phyloP scores from a whole-genome alignment of 2,888 invertebrate species.

The Eilema griseolum region DNA sequence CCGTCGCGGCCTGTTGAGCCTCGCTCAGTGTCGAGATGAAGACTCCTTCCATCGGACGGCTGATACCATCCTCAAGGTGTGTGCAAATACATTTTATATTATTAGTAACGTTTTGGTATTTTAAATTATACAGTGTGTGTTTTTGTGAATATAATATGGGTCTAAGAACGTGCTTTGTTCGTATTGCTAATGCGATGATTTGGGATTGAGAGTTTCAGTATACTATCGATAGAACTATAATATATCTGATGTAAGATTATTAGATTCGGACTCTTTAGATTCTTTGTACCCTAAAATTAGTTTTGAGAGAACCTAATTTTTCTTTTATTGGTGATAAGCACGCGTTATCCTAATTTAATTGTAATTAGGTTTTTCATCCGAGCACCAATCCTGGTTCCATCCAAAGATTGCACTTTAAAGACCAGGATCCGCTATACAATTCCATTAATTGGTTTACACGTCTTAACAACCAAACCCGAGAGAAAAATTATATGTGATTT shows the following conservation, averaged over 20 bases:
- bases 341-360: no score
- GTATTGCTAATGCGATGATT: background rate
- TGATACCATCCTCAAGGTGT: constrained; percentile 80
- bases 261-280: background rate
- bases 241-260: background rate
- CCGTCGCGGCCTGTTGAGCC: constrained; percentile 76
- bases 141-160: background rate
- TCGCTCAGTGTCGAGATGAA: constrained; percentile 79
- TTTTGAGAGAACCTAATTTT: background rate
- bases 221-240: background rate
- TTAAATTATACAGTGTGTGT: background rate
- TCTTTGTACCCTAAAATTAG: no score
- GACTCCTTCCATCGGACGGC: constrained; percentile 71
- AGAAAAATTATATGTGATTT: no score
- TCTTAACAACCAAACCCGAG: no score
- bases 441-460: no score
- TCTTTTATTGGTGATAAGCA: background rate
- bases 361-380: no score
- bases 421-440: no score
- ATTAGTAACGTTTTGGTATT: background rate
- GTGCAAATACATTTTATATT: constrained; percentile 23
- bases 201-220: background rate
- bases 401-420: no score
- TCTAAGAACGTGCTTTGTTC: background rate
- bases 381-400: no score